Evolutionary conservation across 2,888 invertebrate genomes (phyloP).

Genomic region (Aleiodes testaceus): DNA sequence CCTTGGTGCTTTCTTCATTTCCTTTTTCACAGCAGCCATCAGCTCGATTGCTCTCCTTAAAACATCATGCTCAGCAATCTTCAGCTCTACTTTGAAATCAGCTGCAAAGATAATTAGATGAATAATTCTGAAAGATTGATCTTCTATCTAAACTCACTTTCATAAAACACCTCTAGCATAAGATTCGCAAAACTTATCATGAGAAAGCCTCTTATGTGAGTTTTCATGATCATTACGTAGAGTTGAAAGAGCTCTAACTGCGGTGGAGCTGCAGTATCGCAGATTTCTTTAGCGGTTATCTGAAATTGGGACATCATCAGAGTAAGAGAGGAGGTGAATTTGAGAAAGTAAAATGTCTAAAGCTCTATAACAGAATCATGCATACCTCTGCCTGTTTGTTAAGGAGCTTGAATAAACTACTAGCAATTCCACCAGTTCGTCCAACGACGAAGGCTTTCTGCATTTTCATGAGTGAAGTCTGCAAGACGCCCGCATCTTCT

Average conservation of each 20-base stretch:
- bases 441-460: neutral
- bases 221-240: neutral
- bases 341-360: neutral
- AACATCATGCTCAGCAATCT: neutral
- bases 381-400: neutral
- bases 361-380: neutral
- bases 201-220: neutral
- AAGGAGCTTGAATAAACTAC: neutral
- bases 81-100: neutral
- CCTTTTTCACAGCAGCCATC: neutral
- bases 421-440: neutral
- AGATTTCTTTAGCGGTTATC: neutral
- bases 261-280: neutral
- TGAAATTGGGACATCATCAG: neutral
- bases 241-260: neutral
- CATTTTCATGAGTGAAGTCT: neutral
- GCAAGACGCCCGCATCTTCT: neutral
- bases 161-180: neutral
- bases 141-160: neutral
- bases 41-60: neutral
- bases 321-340: neutral
- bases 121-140: neutral
- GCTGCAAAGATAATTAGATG: neutral
- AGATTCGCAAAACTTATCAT: neutral
- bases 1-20: conserved; percentile 1